A percentile compares a stretch with the other conserved stretches of the same genome.
phyloP scores from a whole-genome alignment of 2,113 vertebrate genomes.

The Falcunculus frontatus region DNA sequence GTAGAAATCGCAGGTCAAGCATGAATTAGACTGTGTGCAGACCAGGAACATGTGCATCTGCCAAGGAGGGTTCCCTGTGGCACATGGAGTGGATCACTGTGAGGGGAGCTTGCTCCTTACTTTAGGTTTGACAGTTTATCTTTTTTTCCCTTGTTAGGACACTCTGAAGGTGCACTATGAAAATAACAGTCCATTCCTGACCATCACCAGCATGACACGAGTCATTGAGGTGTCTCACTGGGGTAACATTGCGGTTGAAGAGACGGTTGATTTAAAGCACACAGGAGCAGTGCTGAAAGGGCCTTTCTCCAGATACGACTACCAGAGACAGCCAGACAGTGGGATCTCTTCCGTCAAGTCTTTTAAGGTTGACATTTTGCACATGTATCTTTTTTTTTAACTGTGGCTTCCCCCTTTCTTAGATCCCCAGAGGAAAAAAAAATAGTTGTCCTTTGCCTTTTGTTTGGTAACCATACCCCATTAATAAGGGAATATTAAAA shows the following conservation, averaged over 20 bases:
- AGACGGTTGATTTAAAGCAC: constrained; percentile 93
- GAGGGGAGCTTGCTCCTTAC: not conserved
- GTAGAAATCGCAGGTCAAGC: rapidly evolving
- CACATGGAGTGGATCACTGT: not conserved
- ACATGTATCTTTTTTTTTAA: not conserved
- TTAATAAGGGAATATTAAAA: not conserved
- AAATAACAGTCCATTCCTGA: constrained; percentile 95
- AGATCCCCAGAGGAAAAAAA: not conserved
- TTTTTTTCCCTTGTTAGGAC: constrained; percentile 72
- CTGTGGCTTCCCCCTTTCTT: not conserved
- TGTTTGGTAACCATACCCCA: not conserved
- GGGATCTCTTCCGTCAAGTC: constrained; percentile 98
- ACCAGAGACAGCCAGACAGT: constrained; percentile 96
- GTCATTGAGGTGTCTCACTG: constrained; percentile 97
- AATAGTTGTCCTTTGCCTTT: not conserved
- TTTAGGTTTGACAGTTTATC: not conserved
- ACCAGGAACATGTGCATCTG: rapidly evolving
- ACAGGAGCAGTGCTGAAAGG: constrained; percentile 93
- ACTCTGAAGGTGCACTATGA: constrained; percentile 94
- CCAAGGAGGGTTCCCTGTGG: not conserved
- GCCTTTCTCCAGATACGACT: constrained; percentile 96
- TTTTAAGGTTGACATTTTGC: constrained; percentile 82
- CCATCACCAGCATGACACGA: constrained; percentile 90
- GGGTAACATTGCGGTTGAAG: constrained; percentile 97
- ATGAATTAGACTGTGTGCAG: not conserved